Percentiles rank a stretch among this genome's conserved stretches.
Evolutionary conservation across 1,140 invertebrate genomes (phyloP).

Genomic region (Protaetia brevitarsis): DNA sequence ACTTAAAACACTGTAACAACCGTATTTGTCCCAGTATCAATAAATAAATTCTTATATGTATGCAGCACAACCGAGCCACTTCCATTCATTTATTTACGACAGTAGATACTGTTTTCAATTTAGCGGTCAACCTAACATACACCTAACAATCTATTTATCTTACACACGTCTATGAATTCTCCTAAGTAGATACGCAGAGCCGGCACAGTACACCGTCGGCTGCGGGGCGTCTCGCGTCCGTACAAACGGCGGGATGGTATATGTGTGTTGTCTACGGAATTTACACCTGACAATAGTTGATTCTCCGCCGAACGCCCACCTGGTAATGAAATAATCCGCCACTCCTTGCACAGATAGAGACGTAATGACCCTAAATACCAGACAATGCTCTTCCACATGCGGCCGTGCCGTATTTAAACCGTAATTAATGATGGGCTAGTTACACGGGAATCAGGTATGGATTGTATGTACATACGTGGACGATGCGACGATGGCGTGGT

Average conservation of each 20-base stretch:
- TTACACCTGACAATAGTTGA: slow-evolving; percentile 46
- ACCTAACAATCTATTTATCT: no score
- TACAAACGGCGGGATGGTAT: not conserved
- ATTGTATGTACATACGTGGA: not conserved
- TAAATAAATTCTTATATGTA: no score
- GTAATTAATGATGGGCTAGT: slow-evolving; percentile 28
- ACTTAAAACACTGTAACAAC: no score
- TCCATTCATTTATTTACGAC: no score
- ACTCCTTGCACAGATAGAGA: slow-evolving; percentile 45
- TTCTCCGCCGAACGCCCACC: slow-evolving; percentile 41
- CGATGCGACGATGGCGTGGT: not conserved
- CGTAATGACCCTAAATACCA: slow-evolving; percentile 43
- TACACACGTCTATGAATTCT: no score
- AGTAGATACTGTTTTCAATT: no score
- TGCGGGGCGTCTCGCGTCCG: no score
- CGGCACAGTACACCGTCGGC: not conserved
- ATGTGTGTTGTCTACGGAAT: slow-evolving; percentile 33
- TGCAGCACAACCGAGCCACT: no score
- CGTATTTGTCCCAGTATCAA: no score
- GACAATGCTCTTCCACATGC: no score
- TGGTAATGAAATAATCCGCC: slow-evolving; percentile 47
- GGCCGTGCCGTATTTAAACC: slow-evolving; percentile 29
- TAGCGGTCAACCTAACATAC: no score
- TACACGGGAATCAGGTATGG: not conserved
- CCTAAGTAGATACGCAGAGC: no score